Conservation (phyloP, 2,797 vertebrate genomes). For the Diplodus sargus region DNA sequence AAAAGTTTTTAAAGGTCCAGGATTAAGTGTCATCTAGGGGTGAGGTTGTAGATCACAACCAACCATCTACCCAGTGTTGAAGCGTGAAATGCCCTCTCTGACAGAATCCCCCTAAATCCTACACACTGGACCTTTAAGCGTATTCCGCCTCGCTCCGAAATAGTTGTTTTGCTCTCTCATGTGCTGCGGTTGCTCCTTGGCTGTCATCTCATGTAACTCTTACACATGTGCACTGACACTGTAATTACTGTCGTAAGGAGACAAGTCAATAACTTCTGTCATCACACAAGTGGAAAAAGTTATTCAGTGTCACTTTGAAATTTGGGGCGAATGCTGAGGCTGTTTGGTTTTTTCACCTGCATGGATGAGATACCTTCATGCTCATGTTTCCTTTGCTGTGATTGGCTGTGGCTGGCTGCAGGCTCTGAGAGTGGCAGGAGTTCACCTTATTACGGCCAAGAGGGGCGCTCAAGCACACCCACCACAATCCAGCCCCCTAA, state of each 20-base stretch:
- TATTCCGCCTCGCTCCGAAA: constrained; percentile 7
- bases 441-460: constrained; percentile 98
- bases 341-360: constrained; percentile 63
- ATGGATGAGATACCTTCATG: constrained; percentile 67
- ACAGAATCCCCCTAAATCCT: no score
- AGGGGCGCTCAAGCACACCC: constrained; percentile 94
- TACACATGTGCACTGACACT: constrained; percentile 66
- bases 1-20: constrained; percentile 1
- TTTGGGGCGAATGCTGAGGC: constrained; percentile 29
- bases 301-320: constrained; percentile 32
- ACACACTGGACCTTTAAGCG: background rate
- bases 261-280: constrained; percentile 34
- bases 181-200: constrained; percentile 40
- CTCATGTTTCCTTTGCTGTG: constrained; percentile 80
- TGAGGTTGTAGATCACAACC: no score
- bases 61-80: no score
- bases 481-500: constrained; percentile 98
- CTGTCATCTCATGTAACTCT: constrained; percentile 65
- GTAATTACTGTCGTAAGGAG: constrained; percentile 4
- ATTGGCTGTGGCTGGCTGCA: constrained; percentile 85
- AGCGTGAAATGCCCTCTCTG: no score
- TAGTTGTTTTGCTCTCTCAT: constrained; percentile 38
- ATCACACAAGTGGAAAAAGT: constrained; percentile 72
- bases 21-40: no score
- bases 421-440: constrained; percentile 98